phyloP scores from a whole-genome alignment of 2,113 vertebrate genomes.

The Cavia aperea region DNA sequence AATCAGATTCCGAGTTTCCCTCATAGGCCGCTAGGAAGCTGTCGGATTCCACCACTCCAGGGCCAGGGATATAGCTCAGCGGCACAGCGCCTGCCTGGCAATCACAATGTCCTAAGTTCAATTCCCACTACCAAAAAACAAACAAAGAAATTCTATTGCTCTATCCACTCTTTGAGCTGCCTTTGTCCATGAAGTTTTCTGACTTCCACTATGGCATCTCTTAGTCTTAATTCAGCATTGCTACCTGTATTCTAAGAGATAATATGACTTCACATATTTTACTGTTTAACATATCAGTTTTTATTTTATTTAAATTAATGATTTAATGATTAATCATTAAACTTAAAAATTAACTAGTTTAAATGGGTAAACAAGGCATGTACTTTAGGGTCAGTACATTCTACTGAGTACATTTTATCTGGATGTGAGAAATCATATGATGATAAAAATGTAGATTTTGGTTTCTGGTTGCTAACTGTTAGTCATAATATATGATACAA shows the following conservation, averaged over 20 bases:
- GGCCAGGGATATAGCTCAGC: no score
- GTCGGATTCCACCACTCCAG: no score
- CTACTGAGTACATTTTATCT: not conserved
- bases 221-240: not conserved
- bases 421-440: not conserved
- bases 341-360: not conserved
- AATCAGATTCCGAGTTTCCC: not conserved
- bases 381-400: not conserved
- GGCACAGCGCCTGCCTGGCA: no score
- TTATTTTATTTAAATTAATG: not conserved
- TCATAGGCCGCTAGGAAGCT: not conserved
- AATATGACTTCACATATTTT: not conserved
- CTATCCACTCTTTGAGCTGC: no score
- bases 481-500: not conserved
- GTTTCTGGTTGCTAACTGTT: not conserved
- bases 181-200: not conserved
- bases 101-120: no score
- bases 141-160: not conserved
- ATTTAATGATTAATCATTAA: not conserved
- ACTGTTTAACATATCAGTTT: not conserved
- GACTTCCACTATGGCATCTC: accelerated
- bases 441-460: not conserved
- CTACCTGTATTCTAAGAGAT: not conserved
- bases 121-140: no score
- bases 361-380: not conserved